Percentiles rank a stretch among this genome's conserved stretches.
phyloP scores from a whole-genome alignment of 2,797 vertebrate species.

The Ispidina picta region DNA sequence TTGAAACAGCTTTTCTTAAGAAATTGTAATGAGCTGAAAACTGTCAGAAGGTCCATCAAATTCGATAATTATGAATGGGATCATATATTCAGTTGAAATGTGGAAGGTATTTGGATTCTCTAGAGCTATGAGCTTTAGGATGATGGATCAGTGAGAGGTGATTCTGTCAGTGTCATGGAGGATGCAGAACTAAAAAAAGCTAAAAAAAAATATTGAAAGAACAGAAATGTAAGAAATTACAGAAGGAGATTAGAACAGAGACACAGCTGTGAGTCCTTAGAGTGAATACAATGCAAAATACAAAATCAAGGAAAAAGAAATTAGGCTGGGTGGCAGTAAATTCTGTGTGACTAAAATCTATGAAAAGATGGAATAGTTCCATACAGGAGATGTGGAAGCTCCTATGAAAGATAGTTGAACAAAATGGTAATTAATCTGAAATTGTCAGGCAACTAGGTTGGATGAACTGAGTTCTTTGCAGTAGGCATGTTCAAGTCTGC shows the following conservation, averaged over 20 bases:
- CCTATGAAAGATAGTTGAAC: neutral
- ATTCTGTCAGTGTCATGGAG: neutral
- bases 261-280: neutral
- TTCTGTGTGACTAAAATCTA: neutral
- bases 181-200: neutral
- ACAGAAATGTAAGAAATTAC: neutral
- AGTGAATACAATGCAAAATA: neutral
- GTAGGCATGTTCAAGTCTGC: neutral
- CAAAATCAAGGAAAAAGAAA: neutral
- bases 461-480: neutral
- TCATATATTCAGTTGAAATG: neutral
- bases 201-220: neutral
- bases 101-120: neutral
- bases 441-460: neutral
- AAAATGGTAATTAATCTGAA: conserved; percentile 14
- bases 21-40: conserved; percentile 4
- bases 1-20: neutral
- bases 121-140: neutral
- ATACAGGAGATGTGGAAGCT: neutral
- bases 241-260: neutral
- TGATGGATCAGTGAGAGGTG: neutral
- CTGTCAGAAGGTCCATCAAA: neutral
- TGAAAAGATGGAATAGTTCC: neutral
- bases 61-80: neutral
- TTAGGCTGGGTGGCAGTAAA: neutral